Conservation (phyloP, 2,797 vertebrate species). For the Hephaestus fuliginosus region DNA sequence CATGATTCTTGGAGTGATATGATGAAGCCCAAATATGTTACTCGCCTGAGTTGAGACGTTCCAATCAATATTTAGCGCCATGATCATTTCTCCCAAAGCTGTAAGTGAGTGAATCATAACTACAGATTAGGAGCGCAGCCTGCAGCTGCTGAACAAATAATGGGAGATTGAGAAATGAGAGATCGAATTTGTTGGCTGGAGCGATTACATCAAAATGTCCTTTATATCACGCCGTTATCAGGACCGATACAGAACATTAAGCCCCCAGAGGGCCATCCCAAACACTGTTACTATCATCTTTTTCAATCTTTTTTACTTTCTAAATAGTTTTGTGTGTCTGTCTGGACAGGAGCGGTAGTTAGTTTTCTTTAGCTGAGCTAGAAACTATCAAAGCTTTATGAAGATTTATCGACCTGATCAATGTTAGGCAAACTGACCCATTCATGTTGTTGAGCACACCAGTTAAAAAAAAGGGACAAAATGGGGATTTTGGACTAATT, state of each 20-base stretch:
- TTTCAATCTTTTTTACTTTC: neutral
- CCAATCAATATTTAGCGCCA: conserved; percentile 25
- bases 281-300: neutral
- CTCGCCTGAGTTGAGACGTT: neutral
- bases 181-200: conserved; percentile 30
- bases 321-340: neutral
- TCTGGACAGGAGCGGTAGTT: neutral
- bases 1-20: neutral
- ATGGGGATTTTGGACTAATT: neutral
- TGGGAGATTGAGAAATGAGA: conserved; percentile 34
- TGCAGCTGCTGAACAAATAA: conserved; percentile 37
- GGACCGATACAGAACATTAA: neutral
- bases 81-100: conserved; percentile 33
- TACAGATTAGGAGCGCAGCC: conserved; percentile 43
- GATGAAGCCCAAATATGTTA: conserved; percentile 16
- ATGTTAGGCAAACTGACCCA: neutral
- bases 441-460: neutral
- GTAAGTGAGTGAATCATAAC: conserved; percentile 37
- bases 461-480: neutral
- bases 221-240: conserved; percentile 20
- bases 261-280: conserved; percentile 7
- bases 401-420: neutral
- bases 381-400: neutral
- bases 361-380: neutral
- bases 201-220: conserved; percentile 23